Percentiles rank a stretch among this genome's conserved stretches.
Evolutionary conservation across 2,113 vertebrate species (phyloP).

Genomic region (Chelonoidis abingdonii): DNA sequence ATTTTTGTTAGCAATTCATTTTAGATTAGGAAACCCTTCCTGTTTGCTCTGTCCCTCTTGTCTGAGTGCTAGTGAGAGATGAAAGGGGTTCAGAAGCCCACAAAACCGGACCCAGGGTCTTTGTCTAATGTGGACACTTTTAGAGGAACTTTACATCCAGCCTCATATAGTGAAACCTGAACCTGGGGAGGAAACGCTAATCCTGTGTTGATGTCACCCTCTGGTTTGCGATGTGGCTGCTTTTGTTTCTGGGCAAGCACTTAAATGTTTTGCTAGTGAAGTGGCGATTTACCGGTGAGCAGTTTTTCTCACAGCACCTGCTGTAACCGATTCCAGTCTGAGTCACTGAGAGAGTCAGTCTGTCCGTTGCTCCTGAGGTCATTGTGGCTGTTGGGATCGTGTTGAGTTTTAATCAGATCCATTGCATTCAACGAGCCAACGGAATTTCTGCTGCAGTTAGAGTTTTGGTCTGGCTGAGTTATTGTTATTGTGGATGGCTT

Average conservation of each 20-base stretch:
- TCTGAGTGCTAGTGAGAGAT: not conserved
- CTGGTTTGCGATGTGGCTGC: constrained; percentile 53
- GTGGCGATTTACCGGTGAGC: constrained; percentile 11
- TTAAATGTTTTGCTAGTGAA: not conserved
- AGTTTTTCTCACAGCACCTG: not conserved
- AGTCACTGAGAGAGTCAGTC: not conserved
- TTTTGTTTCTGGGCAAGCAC: constrained; percentile 60
- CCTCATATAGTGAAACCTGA: constrained; percentile 65
- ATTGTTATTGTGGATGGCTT: fast-evolving
- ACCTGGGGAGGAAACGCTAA: constrained; percentile 55
- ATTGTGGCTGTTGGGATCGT: fast-evolving
- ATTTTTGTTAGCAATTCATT: not conserved
- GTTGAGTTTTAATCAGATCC: not conserved
- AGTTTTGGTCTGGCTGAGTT: not conserved
- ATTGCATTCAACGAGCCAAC: not conserved
- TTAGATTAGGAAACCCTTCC: not conserved
- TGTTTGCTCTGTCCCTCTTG: not conserved
- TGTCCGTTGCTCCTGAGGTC: fast-evolving
- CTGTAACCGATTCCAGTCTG: fast-evolving
- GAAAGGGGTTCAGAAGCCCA: not conserved
- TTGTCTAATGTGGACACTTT: not conserved
- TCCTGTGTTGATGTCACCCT: constrained; percentile 61
- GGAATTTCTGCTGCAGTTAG: not conserved
- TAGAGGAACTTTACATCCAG: constrained; percentile 44
- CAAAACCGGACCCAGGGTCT: not conserved